Evolutionary conservation across 2,888 invertebrate species (phyloP).

Genomic region (Eristalinus sepulchralis): DNA sequence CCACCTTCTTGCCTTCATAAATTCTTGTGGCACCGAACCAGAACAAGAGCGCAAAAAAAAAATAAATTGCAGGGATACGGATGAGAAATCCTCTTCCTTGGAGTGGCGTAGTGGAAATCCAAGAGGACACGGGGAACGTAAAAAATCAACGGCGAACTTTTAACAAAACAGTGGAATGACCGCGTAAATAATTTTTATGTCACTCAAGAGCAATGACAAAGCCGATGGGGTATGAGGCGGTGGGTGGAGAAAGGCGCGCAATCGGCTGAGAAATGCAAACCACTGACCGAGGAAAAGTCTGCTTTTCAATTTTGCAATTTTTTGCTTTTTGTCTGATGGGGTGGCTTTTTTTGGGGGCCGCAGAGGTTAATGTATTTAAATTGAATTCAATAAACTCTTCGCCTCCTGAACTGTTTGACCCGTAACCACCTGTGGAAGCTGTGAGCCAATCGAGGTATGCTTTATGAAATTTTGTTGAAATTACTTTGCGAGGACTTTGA

Average conservation of each 20-base stretch:
- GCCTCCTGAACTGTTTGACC: not conserved
- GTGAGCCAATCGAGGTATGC: not conserved
- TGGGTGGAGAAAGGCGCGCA: not conserved
- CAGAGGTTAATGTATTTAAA: not conserved
- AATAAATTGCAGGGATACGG: not conserved
- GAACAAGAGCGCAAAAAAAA: not conserved
- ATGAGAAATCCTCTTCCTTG: not conserved
- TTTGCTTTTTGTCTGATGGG: not conserved
- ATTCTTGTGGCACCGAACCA: not conserved
- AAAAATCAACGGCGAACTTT: slow-evolving; percentile 1
- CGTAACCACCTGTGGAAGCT: not conserved
- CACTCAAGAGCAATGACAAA: not conserved
- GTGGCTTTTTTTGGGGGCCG: not conserved
- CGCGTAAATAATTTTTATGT: slow-evolving; percentile 28
- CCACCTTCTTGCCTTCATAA: not conserved
- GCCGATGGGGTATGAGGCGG: not conserved
- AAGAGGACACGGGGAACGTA: not conserved
- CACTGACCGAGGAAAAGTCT: not conserved
- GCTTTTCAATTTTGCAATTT: not conserved
- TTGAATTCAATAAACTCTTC: not conserved
- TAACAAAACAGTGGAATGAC: slow-evolving; percentile 21
- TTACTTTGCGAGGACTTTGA: not conserved
- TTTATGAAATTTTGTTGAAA: not conserved
- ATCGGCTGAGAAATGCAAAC: not conserved
- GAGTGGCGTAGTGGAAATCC: not conserved